A percentile compares a stretch with the other conserved stretches of the same genome.
Evolutionary conservation across 2,888 invertebrate species (phyloP).

Genomic region (Teinopalpus imperialis): DNA sequence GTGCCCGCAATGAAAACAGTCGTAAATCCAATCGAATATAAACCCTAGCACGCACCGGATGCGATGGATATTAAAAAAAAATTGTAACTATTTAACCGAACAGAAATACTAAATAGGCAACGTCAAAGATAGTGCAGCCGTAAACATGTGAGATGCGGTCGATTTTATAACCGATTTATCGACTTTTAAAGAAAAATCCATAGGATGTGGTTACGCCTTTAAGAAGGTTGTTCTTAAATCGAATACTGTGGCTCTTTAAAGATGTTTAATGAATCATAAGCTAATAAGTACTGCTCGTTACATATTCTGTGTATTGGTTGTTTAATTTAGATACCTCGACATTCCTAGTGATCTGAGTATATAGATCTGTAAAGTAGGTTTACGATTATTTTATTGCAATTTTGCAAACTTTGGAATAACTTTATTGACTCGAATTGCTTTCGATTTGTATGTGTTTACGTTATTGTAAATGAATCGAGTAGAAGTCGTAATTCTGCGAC

Average conservation of each 20-base stretch:
- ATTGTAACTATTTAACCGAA: conserved; percentile 63
- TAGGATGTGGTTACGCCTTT: conserved; percentile 68
- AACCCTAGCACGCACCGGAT: conserved; percentile 68
- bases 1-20: conserved; percentile 77
- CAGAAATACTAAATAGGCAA: conserved; percentile 57
- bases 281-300: conserved; percentile 41
- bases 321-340: conserved; percentile 24
- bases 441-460: conserved; percentile 36
- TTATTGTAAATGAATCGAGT: conserved; percentile 35
- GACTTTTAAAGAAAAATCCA: conserved; percentile 53
- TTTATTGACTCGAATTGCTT: conserved; percentile 31
- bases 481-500: conserved; percentile 21
- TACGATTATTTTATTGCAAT: conserved; percentile 33
- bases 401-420: conserved; percentile 43
- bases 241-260: conserved; percentile 52
- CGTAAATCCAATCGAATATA: conserved; percentile 78
- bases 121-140: conserved; percentile 46
- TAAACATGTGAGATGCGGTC: conserved; percentile 58
- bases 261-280: conserved; percentile 44
- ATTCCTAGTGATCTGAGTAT: not conserved
- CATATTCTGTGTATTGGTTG: conserved; percentile 31
- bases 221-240: conserved; percentile 46
- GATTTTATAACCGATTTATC: conserved; percentile 61
- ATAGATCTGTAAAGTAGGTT: conserved; percentile 37
- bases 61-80: conserved; percentile 67